Conservation (phyloP, 2,797 vertebrate genomes). For the Tympanoctomys barrerae region DNA sequence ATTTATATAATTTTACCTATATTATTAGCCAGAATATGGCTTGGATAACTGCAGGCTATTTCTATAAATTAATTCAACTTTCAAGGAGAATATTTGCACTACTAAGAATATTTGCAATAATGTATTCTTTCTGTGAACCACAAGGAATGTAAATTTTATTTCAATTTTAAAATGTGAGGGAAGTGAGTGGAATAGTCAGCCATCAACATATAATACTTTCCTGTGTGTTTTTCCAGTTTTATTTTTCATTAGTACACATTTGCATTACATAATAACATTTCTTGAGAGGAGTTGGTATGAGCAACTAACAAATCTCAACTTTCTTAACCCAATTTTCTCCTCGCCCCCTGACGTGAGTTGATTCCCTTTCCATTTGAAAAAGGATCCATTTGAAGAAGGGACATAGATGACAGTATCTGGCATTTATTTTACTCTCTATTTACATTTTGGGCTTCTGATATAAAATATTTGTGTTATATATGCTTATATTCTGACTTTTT, state of each 20-base stretch:
- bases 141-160: slow-evolving; percentile 12
- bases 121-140: background rate
- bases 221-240: background rate
- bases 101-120: background rate
- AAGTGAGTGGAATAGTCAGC: background rate
- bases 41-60: background rate
- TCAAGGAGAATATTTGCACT: background rate
- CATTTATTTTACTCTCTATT: background rate
- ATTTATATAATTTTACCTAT: background rate
- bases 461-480: background rate
- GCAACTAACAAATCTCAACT: background rate
- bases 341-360: background rate
- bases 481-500: background rate
- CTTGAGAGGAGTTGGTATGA: background rate
- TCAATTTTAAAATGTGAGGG: background rate
- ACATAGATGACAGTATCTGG: background rate
- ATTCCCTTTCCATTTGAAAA: background rate
- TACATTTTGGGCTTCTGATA: background rate
- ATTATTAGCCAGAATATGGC: slow-evolving; percentile 7
- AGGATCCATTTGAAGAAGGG: background rate
- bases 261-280: background rate
- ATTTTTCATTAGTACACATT: background rate
- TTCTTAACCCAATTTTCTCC: background rate
- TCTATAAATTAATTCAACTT: slow-evolving; percentile 46
- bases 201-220: background rate